These are phyloP conservation scores for Eledone cirrhosa DNA, from an alignment of 2,888 invertebrate genomes.

Conservation along the genomic window DNA sequence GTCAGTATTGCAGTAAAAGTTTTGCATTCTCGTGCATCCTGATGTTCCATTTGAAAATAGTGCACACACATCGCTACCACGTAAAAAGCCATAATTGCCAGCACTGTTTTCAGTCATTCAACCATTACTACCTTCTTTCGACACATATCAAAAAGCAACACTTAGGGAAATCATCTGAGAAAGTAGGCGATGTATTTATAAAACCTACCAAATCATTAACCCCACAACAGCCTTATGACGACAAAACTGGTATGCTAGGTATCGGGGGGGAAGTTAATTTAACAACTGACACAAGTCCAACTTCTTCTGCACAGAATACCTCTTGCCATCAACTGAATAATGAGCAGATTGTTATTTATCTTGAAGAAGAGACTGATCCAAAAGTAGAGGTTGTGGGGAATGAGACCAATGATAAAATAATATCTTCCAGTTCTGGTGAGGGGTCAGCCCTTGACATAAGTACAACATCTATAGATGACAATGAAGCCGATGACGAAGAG, in stretches of 20 bases:
- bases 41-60: background rate
- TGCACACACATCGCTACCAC: background rate
- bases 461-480: too few relatives aligned
- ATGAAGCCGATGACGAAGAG: background rate
- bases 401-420: background rate
- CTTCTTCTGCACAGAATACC: too few relatives aligned
- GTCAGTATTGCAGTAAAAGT: background rate
- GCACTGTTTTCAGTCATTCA: background rate
- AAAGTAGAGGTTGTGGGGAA: background rate
- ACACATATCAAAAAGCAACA: background rate
- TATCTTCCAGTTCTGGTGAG: too few relatives aligned
- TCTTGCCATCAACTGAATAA: background rate
- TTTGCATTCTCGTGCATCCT: background rate
- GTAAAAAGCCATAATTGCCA: background rate
- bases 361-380: background rate
- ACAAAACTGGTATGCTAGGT: too few relatives aligned
- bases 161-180: too few relatives aligned
- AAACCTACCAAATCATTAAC: too few relatives aligned
- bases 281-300: too few relatives aligned
- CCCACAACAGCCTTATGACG: too few relatives aligned
- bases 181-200: too few relatives aligned
- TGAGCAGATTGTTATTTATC: background rate
- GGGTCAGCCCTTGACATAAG: too few relatives aligned
- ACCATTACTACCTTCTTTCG: background rate
- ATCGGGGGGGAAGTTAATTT: too few relatives aligned